A percentile compares a stretch with the other conserved stretches of the same genome.
Evolutionary conservation across 2,797 vertebrate genomes (phyloP).

Genomic region (Sorex maritimensis): DNA sequence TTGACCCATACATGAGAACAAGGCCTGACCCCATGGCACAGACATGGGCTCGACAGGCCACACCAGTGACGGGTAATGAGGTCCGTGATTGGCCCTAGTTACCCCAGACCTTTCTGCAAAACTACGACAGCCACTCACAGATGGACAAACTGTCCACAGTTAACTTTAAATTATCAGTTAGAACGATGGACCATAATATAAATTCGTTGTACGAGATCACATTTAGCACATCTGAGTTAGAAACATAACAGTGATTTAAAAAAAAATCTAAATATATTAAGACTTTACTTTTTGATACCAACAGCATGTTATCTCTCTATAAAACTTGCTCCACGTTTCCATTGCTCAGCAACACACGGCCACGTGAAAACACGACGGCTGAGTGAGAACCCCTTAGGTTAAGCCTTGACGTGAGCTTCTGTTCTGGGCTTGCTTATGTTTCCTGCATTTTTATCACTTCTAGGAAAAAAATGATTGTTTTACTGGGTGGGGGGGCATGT

Average conservation of each 20-base stretch:
- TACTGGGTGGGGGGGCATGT: not conserved
- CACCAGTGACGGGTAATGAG: not conserved
- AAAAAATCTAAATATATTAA: not conserved
- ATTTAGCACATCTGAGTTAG: not conserved
- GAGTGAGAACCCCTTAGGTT: not conserved
- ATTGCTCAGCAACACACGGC: not conserved
- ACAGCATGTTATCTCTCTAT: not conserved
- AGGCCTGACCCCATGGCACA: not conserved
- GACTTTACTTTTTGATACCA: not conserved
- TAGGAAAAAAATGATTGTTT: not conserved
- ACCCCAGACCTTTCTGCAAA: not conserved
- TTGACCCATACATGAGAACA: not conserved
- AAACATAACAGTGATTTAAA: not conserved
- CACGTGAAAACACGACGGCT: not conserved
- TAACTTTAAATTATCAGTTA: not conserved
- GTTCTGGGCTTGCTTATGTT: conserved; percentile 2
- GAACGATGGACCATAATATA: not conserved
- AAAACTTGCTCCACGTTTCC: not conserved
- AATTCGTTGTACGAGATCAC: conserved; percentile 1
- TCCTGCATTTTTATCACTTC: not conserved
- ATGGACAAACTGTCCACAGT: not conserved
- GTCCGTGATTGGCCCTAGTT: too few relatives aligned
- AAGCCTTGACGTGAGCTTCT: not conserved
- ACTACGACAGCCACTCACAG: not conserved
- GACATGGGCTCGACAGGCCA: too few relatives aligned